Evolutionary conservation across 37 sponge, comb jelly and placozoan genomes (phyloP).

Genomic region (Aphrocallistes beatrix): DNA sequence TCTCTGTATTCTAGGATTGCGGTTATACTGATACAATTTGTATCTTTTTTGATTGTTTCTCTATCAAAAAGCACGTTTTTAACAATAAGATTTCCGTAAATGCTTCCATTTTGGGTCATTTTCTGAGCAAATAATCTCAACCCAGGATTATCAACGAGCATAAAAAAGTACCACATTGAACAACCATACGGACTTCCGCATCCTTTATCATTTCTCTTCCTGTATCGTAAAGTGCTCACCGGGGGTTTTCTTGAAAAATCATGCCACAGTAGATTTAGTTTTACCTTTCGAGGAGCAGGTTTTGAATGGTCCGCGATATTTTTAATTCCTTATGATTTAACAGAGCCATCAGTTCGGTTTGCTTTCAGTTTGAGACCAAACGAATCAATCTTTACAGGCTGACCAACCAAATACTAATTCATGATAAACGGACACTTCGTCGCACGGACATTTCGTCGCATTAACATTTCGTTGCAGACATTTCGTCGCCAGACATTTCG

Average conservation of each 20-base stretch:
- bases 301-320: constrained; percentile 6
- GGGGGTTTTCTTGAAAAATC: not conserved
- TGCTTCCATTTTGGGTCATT: constrained; percentile 8
- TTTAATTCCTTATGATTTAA: not conserved
- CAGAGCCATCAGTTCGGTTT: not conserved
- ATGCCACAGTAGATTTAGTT: not conserved
- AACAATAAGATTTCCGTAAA: not conserved
- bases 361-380: constrained; percentile 5
- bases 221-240: not conserved
- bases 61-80: not conserved
- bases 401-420: constrained; percentile 17
- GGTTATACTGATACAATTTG: too few relatives aligned
- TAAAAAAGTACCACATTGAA: not conserved
- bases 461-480: too few relatives aligned
- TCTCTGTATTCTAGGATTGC: too few relatives aligned
- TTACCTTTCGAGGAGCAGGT: not conserved
- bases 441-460: too few relatives aligned
- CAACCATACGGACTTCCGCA: not conserved
- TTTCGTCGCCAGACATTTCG: too few relatives aligned
- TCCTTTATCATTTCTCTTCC: not conserved
- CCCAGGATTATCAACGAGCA: constrained; percentile 8
- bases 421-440: too few relatives aligned
- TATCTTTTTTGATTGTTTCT: constrained; percentile 11
- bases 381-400: not conserved
- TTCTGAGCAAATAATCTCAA: constrained; percentile 15